Conservation (phyloP, 2,113 vertebrate species). For the Loxodonta africana region DNA sequence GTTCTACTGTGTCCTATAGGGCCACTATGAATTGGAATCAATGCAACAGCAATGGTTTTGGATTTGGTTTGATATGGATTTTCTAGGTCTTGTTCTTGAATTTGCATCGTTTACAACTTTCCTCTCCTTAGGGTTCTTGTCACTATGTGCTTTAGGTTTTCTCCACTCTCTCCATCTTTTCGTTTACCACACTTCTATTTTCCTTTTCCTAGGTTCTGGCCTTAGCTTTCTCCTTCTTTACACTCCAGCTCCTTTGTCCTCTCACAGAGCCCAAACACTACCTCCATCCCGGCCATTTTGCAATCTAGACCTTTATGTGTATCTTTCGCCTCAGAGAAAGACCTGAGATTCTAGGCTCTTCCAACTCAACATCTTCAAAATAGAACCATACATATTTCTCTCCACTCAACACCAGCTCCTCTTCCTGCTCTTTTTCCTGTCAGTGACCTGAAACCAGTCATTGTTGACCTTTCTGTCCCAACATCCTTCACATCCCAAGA, state of each 20-base stretch:
- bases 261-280: background rate
- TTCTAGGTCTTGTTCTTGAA: background rate
- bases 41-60: too few species aligned
- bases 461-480: background rate
- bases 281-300: background rate
- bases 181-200: background rate
- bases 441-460: background rate
- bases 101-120: background rate
- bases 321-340: background rate
- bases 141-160: fast-evolving
- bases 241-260: background rate
- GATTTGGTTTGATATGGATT: background rate
- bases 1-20: too few species aligned
- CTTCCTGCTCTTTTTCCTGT: background rate
- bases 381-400: background rate
- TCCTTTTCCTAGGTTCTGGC: background rate
- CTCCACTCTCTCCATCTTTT: background rate
- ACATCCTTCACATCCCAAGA: fast-evolving
- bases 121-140: too few species aligned
- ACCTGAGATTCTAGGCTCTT: background rate
- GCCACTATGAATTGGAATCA: too few species aligned
- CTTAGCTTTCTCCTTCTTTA: background rate
- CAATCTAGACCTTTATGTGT: background rate
- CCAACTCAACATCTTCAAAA: background rate
- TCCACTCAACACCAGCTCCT: background rate